Base-by-base conservation (phyloP, 2,113 vertebrate genomes). In the Candoia aspera region DNA sequence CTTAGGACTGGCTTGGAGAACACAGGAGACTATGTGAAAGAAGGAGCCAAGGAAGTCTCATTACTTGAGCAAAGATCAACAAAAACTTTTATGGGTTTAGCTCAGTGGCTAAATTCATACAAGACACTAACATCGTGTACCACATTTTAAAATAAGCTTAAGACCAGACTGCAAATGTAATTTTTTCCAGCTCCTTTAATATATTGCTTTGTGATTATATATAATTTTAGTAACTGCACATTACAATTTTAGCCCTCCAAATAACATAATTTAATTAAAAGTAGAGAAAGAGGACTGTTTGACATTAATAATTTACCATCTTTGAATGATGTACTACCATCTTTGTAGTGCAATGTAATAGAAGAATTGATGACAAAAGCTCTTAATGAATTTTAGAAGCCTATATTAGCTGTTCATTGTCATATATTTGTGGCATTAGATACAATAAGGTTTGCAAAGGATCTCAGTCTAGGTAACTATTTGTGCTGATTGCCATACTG, bases 271-370 rank as follows among this genome's bases (percentile, higher is more conserved):
- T 97, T 97, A 96, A 97, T 98, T 97, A 95, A 96, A 97, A 97
- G 97, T 95, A 95, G 64, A 93, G 95, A 95, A 96, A 97, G 97
- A 97, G 97, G 97, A 97, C 98, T 98, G 97, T 97, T 98, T 98
- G 98, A 97, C 93, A 96, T 99, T 98, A 99, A 99, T 99, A 98
- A 99, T 99, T 99, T 97, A 99, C 98, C 94, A 97, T 97, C 97
- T 98, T 98, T 99, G 98, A 79, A 42, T 8, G 21, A 42, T 79
- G 8, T 42, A 42, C 42, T 42, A 42, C 98, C 94, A 97, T 97
- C 97, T 98, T 98, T 99, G 98, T 97, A 98, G 97, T 94, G 92
- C 91, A 59, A 94, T 96, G 93, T 94, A 97, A 95, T 96, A 94
- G 96, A 94, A 97, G 97, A 98, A 98, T 98, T 98, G 97, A 98